Base-by-base conservation (phyloP, 2,888 invertebrate genomes). In the Epinotia brunnichana region DNA sequence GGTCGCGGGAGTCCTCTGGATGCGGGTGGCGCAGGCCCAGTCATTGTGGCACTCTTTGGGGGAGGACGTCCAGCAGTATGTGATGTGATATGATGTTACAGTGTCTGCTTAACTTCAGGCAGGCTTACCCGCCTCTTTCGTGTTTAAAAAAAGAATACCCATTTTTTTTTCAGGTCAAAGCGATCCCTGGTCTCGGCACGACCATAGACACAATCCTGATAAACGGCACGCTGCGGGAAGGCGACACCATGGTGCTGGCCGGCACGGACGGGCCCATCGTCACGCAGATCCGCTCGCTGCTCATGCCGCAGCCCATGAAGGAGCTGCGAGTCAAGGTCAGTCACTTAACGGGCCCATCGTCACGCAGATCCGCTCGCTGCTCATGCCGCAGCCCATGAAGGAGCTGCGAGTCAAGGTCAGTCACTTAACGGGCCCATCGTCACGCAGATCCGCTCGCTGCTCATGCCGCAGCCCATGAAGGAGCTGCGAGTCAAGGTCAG, bases 121-220 rank as follows among this genome's bases (percentile, higher is more conserved):
- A n/a, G n/a, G n/a, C n/a, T n/a, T n/a, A n/a, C n/a, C n/a, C n/a
- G n/a, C n/a, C n/a, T n/a, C n/a, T n/a, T n/a, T n/a, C n/a, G n/a
- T n/a, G n/a, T n/a, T n/a, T n/a, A 24, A 24, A 24, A 24, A 24
- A 24, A 24, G 1, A 24, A 24, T 2, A 24, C 21, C 21, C 2
- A 24, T 35, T 35, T 9, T 0, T 35, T 78, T 93, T 75, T 86
- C 92, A 94, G 93, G 99, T 99, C 51, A 99, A 99, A 94, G 98
- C 98, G 0, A 97, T 99, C 83, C 96, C 98, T 24, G 99, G 99
- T 48, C 94, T 99, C 75, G 99, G 99, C 67, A 99, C 99, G 63
- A 99, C 99, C 2, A 98, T 99, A 81, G 99, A 99, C 94, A 98
- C 99, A 24, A 99, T 99, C 88, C 94, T 99, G 74, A 98, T 99